Evolutionary conservation across 1,140 invertebrate genomes (phyloP).

Genomic region (Atopsyche davidsoni): DNA sequence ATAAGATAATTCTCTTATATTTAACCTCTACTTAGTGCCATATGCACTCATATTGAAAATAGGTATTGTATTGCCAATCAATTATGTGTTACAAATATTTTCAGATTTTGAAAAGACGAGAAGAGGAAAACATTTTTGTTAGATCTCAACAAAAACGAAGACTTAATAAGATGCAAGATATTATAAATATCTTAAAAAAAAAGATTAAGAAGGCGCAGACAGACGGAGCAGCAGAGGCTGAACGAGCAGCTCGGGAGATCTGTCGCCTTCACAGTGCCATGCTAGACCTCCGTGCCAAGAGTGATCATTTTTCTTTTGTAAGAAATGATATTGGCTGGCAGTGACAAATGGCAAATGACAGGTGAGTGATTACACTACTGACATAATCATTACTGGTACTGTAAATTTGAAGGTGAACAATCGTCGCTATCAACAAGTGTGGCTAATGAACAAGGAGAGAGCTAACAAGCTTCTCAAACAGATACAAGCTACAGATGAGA

Average conservation of each 20-base stretch:
- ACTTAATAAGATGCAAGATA: conserved; percentile 72
- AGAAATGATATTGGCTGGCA: not conserved
- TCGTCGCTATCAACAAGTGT: conserved; percentile 45
- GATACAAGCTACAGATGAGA: conserved; percentile 57
- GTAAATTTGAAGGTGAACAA: conserved; percentile 26
- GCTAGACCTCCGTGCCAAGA: conserved; percentile 58
- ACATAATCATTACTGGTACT: conserved; percentile 5
- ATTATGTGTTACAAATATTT: conserved; percentile 5
- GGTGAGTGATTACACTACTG: too few species aligned
- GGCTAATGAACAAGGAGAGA: conserved; percentile 51
- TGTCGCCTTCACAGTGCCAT: conserved; percentile 58
- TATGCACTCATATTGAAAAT: too few species aligned
- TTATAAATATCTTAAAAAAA: conserved; percentile 55
- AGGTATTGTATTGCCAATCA: not conserved
- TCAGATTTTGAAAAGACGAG: conserved; percentile 71
- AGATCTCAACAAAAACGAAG: conserved; percentile 76
- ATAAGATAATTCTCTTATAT: too few species aligned
- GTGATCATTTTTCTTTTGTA: conserved; percentile 55
- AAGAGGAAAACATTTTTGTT: conserved; percentile 79
- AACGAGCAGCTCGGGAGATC: conserved; percentile 54
- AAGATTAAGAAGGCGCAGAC: conserved; percentile 55
- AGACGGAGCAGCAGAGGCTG: conserved; percentile 49
- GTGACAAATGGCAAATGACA: too few species aligned
- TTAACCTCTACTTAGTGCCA: too few species aligned
- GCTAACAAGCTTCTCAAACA: conserved; percentile 52